These are phyloP conservation scores for Philereme vetulata DNA, from an alignment of 2,888 invertebrate species.

Conservation along the genomic window DNA sequence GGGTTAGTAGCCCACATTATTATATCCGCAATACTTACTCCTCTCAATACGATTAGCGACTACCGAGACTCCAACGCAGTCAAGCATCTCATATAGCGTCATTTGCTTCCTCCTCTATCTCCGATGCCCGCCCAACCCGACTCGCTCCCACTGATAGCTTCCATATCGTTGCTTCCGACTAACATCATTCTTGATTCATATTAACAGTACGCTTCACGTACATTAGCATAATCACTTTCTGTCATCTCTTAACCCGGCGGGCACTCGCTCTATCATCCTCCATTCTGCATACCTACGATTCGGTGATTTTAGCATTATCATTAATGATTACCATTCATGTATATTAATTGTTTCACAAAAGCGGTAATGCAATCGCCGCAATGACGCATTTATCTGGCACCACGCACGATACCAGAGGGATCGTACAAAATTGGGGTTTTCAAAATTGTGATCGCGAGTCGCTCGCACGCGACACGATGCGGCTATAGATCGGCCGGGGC, in stretches of 20 bases:
- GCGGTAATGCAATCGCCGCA: constrained; percentile 83
- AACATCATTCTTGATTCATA: constrained; percentile 60
- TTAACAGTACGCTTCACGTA: constrained; percentile 68
- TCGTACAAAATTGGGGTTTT: constrained; percentile 56
- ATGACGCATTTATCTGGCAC: constrained; percentile 61
- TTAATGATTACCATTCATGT: constrained; percentile 61
- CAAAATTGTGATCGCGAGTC: constrained; percentile 44
- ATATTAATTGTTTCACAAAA: constrained; percentile 82
- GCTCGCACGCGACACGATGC: constrained; percentile 38
- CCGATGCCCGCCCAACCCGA: constrained; percentile 77
- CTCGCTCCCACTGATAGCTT: constrained; percentile 72
- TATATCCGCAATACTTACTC: constrained; percentile 67
- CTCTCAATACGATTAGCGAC: constrained; percentile 70
- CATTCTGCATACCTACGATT: constrained; percentile 60
- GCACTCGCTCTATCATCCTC: constrained; percentile 55
- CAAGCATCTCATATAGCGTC: constrained; percentile 76
- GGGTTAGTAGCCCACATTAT: constrained; percentile 85
- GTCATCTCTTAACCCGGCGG: constrained; percentile 62
- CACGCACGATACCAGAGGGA: constrained; percentile 43
- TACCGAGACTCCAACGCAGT: constrained; percentile 63
- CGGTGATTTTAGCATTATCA: constrained; percentile 70
- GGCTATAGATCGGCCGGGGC: constrained; percentile 55
- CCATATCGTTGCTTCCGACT: constrained; percentile 79
- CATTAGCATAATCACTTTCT: constrained; percentile 64
- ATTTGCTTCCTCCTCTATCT: constrained; percentile 75